Evolutionary conservation across 2,113 vertebrate genomes (phyloP), one percentile per base, ranked within the genome.

Genomic region (Urocolius indicus): DNA sequence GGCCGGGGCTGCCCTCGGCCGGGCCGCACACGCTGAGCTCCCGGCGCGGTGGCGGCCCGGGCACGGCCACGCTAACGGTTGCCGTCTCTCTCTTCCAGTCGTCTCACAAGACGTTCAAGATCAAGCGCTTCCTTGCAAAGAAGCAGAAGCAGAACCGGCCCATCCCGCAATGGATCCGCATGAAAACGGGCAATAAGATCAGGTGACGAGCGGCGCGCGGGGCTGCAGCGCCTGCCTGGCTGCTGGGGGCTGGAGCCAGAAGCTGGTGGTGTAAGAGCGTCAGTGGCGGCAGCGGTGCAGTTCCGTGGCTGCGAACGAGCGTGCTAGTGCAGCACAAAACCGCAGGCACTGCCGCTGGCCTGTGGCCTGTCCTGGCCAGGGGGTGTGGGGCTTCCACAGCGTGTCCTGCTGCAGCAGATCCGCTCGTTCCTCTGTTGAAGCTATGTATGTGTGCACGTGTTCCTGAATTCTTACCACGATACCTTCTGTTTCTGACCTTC

Each of bases 181-280:
- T 99, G 99, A 99, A 99, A 92, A 99, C 99, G 14, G 99, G 99
- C 88, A 99, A 99, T 96, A 99, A 99, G 97, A 99, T 99, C 98
- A 99, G 99, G n/a, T n/a, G n/a, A n/a, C n/a, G n/a, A n/a, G n/a
- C n/a, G n/a, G n/a, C n/a, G n/a, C n/a, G n/a, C n/a, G n/a, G n/a
- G n/a, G n/a, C n/a, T n/a, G n/a, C n/a, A n/a, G n/a, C n/a, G n/a
- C n/a, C n/a, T n/a, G n/a, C n/a, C n/a, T n/a, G n/a, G n/a, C n/a
- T n/a, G n/a, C n/a, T n/a, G n/a, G n/a, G n/a, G n/a, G n/a, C n/a
- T n/a, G n/a, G n/a, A n/a, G n/a, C n/a, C n/a, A n/a, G n/a, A n/a
- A n/a, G n/a, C n/a, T n/a, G n/a, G n/a, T n/a, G n/a, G n/a, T n/a
- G n/a, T n/a, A n/a, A n/a, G n/a, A n/a, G n/a, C n/a, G n/a, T n/a